A percentile compares a stretch with the other conserved stretches of the same genome.
Evolutionary conservation across 2,888 invertebrate species (phyloP).

Genomic region (Ormyrus thymus): DNA sequence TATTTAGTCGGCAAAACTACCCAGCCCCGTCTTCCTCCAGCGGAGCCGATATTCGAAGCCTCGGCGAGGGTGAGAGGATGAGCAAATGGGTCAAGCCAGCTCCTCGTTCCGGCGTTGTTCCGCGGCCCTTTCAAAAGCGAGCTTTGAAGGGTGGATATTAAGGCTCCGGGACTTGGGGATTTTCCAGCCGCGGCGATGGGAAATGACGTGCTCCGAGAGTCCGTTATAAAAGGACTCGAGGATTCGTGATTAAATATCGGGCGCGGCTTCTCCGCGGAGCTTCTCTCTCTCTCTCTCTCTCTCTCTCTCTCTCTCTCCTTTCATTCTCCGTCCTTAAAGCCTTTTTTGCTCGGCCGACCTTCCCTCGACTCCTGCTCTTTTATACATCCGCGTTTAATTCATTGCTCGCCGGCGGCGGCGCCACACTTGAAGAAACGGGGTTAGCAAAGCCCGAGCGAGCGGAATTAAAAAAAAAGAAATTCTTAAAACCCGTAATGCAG

Average conservation of each 20-base stretch:
- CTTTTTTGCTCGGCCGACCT: background rate
- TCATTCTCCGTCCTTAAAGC: background rate
- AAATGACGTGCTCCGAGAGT: background rate
- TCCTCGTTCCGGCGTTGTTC: background rate
- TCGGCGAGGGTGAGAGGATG: conserved; percentile 37
- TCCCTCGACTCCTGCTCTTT: too few relatives aligned
- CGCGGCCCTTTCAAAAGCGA: conserved; percentile 2
- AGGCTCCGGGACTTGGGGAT: background rate
- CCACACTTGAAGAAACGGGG: conserved; percentile 27
- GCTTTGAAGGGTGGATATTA: conserved; percentile 24
- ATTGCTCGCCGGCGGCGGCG: background rate
- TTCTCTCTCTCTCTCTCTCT: too few relatives aligned
- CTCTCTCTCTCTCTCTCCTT: background rate
- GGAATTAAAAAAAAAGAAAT: conserved; percentile 39
- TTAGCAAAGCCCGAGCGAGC: conserved; percentile 3
- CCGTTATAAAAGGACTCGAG: background rate
- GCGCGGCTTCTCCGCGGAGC: background rate
- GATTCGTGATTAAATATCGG: conserved; percentile 29
- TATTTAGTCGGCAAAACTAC: background rate
- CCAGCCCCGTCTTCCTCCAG: too few relatives aligned
- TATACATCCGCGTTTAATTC: conserved; percentile 15
- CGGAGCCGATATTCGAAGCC: too few relatives aligned
- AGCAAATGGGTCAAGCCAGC: conserved; percentile 57
- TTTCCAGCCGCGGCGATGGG: background rate
- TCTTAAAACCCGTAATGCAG: conserved; percentile 23